phyloP scores from a whole-genome alignment of 2,797 vertebrate species.

The Diglossa cyanea region DNA sequence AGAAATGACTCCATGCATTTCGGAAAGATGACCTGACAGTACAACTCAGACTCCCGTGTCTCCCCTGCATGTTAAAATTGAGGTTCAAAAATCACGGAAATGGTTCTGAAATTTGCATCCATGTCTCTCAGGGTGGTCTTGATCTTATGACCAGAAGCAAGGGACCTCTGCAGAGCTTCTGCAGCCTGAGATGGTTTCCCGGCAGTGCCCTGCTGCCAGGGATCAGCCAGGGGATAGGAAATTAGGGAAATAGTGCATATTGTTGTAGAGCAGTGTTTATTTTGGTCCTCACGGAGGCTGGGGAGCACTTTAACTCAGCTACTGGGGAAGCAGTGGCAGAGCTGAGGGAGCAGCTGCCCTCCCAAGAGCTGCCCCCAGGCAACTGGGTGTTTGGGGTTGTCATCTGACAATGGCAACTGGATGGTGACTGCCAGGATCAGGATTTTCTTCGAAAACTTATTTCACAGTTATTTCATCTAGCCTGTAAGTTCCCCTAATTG shows the following conservation, averaged over 20 bases:
- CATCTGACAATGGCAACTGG: not conserved
- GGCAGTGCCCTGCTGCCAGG: not conserved
- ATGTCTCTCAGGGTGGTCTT: not conserved
- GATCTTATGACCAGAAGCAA: not conserved
- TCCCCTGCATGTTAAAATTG: not conserved
- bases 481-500: not conserved
- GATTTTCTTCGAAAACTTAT: not conserved
- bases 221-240: not conserved
- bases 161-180: not conserved
- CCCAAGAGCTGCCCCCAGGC: fast-evolving
- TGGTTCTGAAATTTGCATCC: not conserved
- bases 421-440: not conserved
- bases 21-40: not conserved
- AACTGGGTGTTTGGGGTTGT: not conserved
- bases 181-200: not conserved
- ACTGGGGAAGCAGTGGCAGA: not conserved
- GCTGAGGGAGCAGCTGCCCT: not conserved
- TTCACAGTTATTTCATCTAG: not conserved
- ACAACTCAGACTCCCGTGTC: fast-evolving
- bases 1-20: not conserved
- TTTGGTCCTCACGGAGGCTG: not conserved
- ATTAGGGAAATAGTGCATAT: not conserved
- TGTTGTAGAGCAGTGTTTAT: not conserved
- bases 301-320: not conserved
- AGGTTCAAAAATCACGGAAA: not conserved